phyloP scores from a whole-genome alignment of 2,797 vertebrate species.

The Prionace glauca region DNA sequence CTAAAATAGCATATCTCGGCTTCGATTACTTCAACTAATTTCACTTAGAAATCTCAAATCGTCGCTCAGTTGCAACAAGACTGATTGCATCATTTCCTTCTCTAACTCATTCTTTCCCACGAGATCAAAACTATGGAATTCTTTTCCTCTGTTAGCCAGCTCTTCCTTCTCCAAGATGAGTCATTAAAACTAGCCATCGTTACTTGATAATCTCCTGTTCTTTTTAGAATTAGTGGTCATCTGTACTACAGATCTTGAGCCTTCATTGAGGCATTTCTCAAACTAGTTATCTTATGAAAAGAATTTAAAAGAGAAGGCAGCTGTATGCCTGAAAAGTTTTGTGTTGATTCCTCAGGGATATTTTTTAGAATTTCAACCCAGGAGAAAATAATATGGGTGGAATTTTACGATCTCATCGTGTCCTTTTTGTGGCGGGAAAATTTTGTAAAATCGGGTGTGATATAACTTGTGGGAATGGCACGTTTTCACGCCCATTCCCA shows the following conservation, averaged over 20 bases:
- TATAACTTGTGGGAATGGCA: too few relatives aligned
- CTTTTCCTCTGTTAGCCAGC: background rate
- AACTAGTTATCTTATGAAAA: background rate
- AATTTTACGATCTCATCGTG: too few relatives aligned
- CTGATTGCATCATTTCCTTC: constrained; percentile 22
- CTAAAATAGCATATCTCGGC: background rate
- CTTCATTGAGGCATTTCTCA: background rate
- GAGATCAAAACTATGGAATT: constrained; percentile 11
- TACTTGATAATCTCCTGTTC: background rate
- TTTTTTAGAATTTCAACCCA: background rate
- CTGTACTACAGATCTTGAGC: background rate
- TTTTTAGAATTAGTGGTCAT: background rate
- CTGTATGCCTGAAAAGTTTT: background rate
- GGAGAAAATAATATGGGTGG: background rate
- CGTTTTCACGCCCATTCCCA: too few relatives aligned
- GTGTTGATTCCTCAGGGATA: background rate
- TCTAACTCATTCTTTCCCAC: constrained; percentile 13
- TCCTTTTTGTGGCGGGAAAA: too few relatives aligned
- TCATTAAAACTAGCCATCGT: background rate
- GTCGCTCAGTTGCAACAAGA: background rate
- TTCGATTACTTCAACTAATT: constrained; percentile 18
- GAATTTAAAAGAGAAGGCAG: background rate
- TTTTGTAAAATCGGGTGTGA: too few relatives aligned
- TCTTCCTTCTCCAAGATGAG: background rate
- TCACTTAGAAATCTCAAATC: background rate